A percentile compares a stretch with the other conserved stretches of the same genome.
Evolutionary conservation across 2,888 invertebrate genomes (phyloP).

Genomic region (Erannis defoliaria): DNA sequence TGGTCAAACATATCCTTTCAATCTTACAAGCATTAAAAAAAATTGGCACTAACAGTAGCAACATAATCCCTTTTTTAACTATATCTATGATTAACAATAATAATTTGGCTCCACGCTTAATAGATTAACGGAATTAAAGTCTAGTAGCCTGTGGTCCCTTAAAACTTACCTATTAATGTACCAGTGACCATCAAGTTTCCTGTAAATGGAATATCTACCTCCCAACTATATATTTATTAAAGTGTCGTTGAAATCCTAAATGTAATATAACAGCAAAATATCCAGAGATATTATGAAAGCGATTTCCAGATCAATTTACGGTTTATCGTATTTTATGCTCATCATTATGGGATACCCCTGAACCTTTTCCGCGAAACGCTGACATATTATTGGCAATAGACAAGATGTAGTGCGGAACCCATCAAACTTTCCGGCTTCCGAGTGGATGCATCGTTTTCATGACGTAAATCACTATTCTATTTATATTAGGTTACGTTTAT

Average conservation of each 20-base stretch:
- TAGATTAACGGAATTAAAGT: too few relatives aligned
- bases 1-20: too few relatives aligned
- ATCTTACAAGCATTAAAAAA: too few relatives aligned
- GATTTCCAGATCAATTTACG: slow-evolving; percentile 16
- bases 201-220: too few relatives aligned
- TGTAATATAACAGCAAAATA: slow-evolving; percentile 1
- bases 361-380: slow-evolving; percentile 67
- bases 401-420: slow-evolving; percentile 63
- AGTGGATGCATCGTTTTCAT: neutral
- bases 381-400: slow-evolving; percentile 74
- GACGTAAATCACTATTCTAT: neutral
- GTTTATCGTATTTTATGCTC: slow-evolving; percentile 37
- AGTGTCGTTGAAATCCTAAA: neutral
- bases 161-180: too few relatives aligned
- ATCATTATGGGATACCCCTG: slow-evolving; percentile 49
- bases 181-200: too few relatives aligned
- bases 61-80: too few relatives aligned
- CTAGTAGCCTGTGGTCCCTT: too few relatives aligned
- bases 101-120: too few relatives aligned
- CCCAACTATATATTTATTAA: neutral
- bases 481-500: too few relatives aligned
- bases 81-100: too few relatives aligned
- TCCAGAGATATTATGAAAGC: slow-evolving; percentile 4
- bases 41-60: too few relatives aligned
- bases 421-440: slow-evolving; percentile 36